Conservation (phyloP, 1,140 invertebrate species). For the Holcopasites calliopsidis region DNA sequence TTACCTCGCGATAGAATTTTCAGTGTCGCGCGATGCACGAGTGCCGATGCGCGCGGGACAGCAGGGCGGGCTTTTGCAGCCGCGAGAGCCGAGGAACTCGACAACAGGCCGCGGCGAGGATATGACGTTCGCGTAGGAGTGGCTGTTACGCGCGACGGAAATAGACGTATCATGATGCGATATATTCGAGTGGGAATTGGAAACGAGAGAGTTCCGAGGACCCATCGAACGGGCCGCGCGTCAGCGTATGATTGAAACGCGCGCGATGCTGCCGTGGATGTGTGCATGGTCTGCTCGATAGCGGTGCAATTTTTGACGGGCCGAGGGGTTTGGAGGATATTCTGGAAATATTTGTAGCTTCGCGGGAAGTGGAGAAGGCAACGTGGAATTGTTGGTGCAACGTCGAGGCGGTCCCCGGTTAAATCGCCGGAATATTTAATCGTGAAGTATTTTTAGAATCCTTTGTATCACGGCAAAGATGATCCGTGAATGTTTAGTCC, state of each 20-base stretch:
- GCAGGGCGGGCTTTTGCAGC: slow-evolving; percentile 24
- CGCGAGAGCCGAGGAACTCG: slow-evolving; percentile 10
- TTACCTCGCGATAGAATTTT: slow-evolving; percentile 19
- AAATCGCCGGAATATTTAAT: too few species aligned
- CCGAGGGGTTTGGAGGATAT: too few species aligned
- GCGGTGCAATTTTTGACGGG: too few species aligned
- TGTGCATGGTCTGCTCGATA: too few species aligned
- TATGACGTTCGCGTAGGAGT: slow-evolving; percentile 35
- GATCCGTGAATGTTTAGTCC: background rate
- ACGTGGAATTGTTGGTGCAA: too few species aligned
- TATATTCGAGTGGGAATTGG: slow-evolving; percentile 30
- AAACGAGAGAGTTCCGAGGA: slow-evolving; percentile 24
- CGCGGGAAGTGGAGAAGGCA: too few species aligned
- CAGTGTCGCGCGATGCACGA: background rate
- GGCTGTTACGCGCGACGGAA: slow-evolving; percentile 17
- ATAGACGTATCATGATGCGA: slow-evolving; percentile 34
- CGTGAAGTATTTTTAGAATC: too few species aligned
- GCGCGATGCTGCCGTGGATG: too few species aligned
- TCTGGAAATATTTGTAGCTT: too few species aligned
- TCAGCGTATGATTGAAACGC: background rate
- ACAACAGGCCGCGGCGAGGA: slow-evolving; percentile 14
- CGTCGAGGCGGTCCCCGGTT: too few species aligned
- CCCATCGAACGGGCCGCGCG: background rate
- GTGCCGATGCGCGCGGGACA: slow-evolving; percentile 3
- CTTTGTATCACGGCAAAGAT: too few species aligned